phyloP scores from a whole-genome alignment of 1,140 invertebrate species.

The Rhopalosiphum padi region DNA sequence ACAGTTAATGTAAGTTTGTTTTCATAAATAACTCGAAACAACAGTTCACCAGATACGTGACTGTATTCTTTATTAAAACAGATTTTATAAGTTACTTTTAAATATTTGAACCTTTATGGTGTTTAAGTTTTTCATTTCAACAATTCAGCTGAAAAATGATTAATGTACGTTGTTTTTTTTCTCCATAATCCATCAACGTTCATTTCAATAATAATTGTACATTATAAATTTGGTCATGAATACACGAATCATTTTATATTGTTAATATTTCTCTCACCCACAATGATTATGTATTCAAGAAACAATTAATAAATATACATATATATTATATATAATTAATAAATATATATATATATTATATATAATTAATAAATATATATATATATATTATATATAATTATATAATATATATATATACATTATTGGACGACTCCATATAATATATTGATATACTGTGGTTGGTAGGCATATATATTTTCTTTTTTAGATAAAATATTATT shows the following conservation, averaged over 20 bases:
- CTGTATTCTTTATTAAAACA: slow-evolving; percentile 6
- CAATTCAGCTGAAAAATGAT: slow-evolving; percentile 1
- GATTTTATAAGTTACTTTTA: neutral
- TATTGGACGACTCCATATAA: neutral
- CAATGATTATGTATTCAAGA: neutral
- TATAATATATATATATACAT: neutral
- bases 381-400: too few species aligned
- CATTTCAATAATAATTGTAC: slow-evolving; percentile 21
- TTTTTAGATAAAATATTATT: neutral
- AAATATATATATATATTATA: too few species aligned
- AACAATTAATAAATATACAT: neutral
- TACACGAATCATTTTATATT: neutral
- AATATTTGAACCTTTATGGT: neutral
- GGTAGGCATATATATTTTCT: neutral
- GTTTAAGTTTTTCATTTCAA: neutral
- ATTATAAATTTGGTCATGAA: slow-evolving; percentile 13
- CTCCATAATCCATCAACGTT: neutral
- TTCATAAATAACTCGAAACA: neutral
- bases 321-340: neutral
- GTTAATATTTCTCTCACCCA: neutral
- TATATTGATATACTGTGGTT: neutral
- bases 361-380: too few species aligned
- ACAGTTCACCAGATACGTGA: neutral
- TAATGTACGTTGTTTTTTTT: neutral
- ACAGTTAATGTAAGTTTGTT: neutral